Evolutionary conservation across 2,113 vertebrate genomes (phyloP).

Genomic region (Callospermophilus lateralis): DNA sequence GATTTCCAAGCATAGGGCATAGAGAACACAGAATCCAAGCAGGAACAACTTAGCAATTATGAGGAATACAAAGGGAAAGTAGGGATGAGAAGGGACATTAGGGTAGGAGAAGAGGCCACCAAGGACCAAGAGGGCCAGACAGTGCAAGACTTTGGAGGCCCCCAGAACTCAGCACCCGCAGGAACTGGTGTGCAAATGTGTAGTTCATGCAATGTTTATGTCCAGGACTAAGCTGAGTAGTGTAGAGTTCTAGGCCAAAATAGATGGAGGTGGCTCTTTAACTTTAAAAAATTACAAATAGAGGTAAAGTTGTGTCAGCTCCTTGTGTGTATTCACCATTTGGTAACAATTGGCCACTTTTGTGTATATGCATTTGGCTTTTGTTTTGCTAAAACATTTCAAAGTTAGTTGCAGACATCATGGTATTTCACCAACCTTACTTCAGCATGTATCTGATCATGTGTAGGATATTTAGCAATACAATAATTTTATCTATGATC

Average conservation of each 20-base stretch:
- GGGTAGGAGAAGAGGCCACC: neutral
- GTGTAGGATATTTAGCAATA: neutral
- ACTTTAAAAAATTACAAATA: neutral
- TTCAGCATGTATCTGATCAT: neutral
- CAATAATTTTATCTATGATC: neutral
- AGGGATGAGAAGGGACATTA: fast-evolving
- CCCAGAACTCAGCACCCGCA: neutral
- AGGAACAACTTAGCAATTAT: neutral
- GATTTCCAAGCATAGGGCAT: neutral
- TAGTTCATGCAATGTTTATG: neutral
- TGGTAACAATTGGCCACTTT: neutral
- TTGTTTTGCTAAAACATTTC: constrained; percentile 29
- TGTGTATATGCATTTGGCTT: neutral
- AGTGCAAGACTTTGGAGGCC: neutral
- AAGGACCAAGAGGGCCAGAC: neutral
- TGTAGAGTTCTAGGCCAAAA: neutral
- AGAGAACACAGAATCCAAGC: neutral
- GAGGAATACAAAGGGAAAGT: neutral
- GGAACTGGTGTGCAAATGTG: neutral
- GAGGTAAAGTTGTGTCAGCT: neutral
- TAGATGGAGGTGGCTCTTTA: neutral
- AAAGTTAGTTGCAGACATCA: neutral
- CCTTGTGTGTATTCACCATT: neutral
- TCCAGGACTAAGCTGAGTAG: neutral
- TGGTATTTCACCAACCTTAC: constrained; percentile 29